Base-by-base conservation (phyloP, 2,797 vertebrate genomes). In the Falco naumanni region DNA sequence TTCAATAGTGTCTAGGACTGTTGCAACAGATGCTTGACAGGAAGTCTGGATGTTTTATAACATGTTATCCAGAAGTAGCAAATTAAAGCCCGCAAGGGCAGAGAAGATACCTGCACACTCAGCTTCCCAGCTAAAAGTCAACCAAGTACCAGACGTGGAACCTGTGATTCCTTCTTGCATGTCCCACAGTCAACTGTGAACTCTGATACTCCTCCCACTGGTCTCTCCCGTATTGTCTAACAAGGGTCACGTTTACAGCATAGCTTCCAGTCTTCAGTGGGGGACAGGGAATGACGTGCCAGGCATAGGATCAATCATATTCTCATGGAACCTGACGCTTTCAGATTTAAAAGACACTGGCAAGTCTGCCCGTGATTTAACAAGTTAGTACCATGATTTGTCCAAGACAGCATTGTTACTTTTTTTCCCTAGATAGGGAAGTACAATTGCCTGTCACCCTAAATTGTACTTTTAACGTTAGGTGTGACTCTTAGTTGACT, bases 291-390 rank as follows among this genome's bases (percentile, higher is more conserved):
- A 82, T 11, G 13, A 82, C 34, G 71, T 78, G 33, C 24, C 53
- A 91, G 26, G 41, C 26, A 80, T 1, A 93, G 24, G 34, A 69
- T 28, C 41, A 81, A 68, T 7, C 29, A 4, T 0, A 0, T 16
- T 83, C 34, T 68, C n/a, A 47, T 16, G 34, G 84, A 88, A 75
- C 6, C 10, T 48, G 10, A 61, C 28, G 19, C 10, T 71, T 64
- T 66, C 85, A 26, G 50, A 66, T 63, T 65, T 79, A 75, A 22
- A 64, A 47, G 64, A 66, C 25, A 47, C 25, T 33, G 64, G 31
- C 9, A 86, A 60, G 15, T 60, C 17, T 66, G 5, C 25, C 24
- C 75, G 26, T 60, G 29, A 75, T 61, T 87, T 85, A 82, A 57
- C 29, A 84, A n/a, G 9, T 11, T 8, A 86, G 21, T 28, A 59